A percentile compares a stretch with the other conserved stretches of the same genome.
These are phyloP conservation scores for Colostygia pectinataria DNA, from an alignment of 2,888 invertebrate genomes.

Conservation along the genomic window DNA sequence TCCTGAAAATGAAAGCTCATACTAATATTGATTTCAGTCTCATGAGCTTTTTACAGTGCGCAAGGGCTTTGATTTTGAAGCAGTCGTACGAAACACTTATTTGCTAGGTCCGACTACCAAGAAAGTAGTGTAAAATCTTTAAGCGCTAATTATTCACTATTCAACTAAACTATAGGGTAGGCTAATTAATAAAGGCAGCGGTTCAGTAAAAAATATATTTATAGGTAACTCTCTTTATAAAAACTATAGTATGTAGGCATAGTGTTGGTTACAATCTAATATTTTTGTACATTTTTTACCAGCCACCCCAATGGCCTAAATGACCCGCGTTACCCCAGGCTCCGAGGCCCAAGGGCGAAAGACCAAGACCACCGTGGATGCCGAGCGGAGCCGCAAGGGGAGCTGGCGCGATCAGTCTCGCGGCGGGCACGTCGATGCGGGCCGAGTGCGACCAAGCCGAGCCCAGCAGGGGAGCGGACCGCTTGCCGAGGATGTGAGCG, in stretches of 20 bases:
- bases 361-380: slow-evolving; percentile 31
- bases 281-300: slow-evolving; percentile 52
- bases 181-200: background rate
- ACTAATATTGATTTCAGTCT: too few species aligned
- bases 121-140: too few species aligned
- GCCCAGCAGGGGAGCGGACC: slow-evolving; percentile 58
- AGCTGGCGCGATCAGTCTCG: slow-evolving; percentile 46
- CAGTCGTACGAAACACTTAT: too few species aligned
- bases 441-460: slow-evolving; percentile 54
- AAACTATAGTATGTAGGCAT: slow-evolving; percentile 51
- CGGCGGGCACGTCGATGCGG: slow-evolving; percentile 49
- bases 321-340: slow-evolving; percentile 37
- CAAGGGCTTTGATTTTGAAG: too few species aligned
- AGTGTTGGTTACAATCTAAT: slow-evolving; percentile 39
- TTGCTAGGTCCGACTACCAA: too few species aligned
- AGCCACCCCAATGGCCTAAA: slow-evolving; percentile 43
- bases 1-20: too few species aligned
- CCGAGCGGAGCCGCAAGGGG: slow-evolving; percentile 44
- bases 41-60: too few species aligned
- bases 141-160: too few species aligned
- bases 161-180: too few species aligned
- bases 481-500: slow-evolving; percentile 57
- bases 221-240: slow-evolving; percentile 76
- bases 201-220: slow-evolving; percentile 29
- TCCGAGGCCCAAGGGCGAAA: slow-evolving; percentile 48